These are phyloP conservation scores for Caretta caretta DNA, from an alignment of 2,113 vertebrate species.

Conservation along the genomic window DNA sequence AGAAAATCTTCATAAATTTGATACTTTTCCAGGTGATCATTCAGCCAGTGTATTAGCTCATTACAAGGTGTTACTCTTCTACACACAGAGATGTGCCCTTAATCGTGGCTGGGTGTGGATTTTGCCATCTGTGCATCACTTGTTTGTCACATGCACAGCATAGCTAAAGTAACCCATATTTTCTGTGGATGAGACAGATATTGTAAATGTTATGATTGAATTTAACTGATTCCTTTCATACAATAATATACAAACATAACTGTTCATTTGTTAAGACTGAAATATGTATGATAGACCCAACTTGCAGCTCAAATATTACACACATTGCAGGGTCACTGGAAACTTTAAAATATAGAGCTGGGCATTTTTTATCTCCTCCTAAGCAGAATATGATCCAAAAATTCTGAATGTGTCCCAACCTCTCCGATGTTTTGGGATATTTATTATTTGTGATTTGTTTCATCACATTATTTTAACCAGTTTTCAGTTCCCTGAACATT, in stretches of 20 bases:
- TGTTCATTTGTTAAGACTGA: slow-evolving; percentile 30
- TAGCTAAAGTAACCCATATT: slow-evolving; percentile 49
- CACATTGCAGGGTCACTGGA: neutral
- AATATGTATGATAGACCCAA: neutral
- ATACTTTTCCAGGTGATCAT: slow-evolving; percentile 12
- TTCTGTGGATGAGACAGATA: slow-evolving; percentile 48
- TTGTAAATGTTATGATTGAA: slow-evolving; percentile 50
- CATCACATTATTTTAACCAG: neutral
- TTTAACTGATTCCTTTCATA: slow-evolving; percentile 64
- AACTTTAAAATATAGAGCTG: neutral
- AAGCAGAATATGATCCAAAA: neutral
- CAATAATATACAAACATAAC: slow-evolving; percentile 50
- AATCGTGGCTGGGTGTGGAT: slow-evolving; percentile 61
- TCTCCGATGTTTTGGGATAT: no score
- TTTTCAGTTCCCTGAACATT: neutral
- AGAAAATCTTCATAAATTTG: neutral
- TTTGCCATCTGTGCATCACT: slow-evolving; percentile 65
- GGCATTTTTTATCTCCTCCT: neutral
- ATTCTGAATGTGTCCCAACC: neutral
- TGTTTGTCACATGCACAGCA: slow-evolving; percentile 11
- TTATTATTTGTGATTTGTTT: neutral
- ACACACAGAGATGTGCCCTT: slow-evolving; percentile 64
- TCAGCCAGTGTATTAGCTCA: slow-evolving; percentile 39
- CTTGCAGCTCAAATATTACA: neutral
- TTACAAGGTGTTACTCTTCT: slow-evolving; percentile 50